Base-by-base conservation (phyloP, 2,113 vertebrate genomes). In the Piaya cayana region DNA sequence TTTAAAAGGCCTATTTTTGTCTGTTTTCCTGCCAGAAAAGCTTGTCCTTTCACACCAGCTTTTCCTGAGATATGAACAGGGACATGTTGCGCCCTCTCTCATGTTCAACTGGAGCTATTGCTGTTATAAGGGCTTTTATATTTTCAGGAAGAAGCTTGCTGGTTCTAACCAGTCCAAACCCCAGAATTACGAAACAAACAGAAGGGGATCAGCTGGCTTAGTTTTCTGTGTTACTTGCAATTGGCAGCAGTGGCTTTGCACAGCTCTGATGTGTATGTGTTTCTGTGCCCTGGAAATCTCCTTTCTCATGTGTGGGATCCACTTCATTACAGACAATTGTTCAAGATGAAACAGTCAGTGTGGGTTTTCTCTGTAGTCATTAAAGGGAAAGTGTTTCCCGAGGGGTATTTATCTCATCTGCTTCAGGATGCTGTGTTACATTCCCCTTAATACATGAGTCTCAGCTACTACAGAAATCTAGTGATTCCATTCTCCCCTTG, bases 301-400 rank as follows among this genome's bases (percentile, higher is more conserved):
- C 45, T 77, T 90, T 60, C 82, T 88, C 29, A 14, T 1, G 2
- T 58, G 37, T 67, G 68, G 47, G 92, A 86, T 94, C 62, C 63
- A 62, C 93, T 95, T 83, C 45, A 34, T 80, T 93, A 81, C 7
- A 59, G 71, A 67, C 70, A 37, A 92, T 93, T 93, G 82, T 69
- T 92, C 12, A 37, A 81, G 43, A 50, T 76, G 45, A 62, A 90
- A 82, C n/a, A 59, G 32, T 5, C 63, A 69, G 42, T 86, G 59
- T 67, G 76, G 72, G 59, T 32, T 94, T 86, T 64, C 63, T 65
- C 67, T 83, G 32, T 29, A 70, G n/a, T 29, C 1, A 0, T 82
- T 69, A 69, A 79, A 72, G 18, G 47, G 37, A 29, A 91, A 84
- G 43, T 69, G 64, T 88, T 94, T 94, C 86, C 67, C 59, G 36